phyloP scores from a whole-genome alignment of 2,113 vertebrate genomes.

The Callaeas wilsoni region DNA sequence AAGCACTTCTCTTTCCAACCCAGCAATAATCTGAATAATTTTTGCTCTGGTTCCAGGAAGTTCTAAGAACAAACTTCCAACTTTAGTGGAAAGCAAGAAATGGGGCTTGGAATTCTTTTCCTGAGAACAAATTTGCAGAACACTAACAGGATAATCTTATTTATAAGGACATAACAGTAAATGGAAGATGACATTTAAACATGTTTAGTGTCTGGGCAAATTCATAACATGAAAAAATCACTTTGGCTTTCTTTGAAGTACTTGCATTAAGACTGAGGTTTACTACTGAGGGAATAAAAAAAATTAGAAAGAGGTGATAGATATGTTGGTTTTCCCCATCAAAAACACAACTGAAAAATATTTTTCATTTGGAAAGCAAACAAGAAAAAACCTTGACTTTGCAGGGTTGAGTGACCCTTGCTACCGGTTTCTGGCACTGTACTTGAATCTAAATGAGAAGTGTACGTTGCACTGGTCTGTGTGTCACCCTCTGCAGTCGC shows the following conservation, averaged over 20 bases:
- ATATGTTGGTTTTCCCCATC: not conserved
- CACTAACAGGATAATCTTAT: not conserved
- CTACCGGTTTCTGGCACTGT: not conserved
- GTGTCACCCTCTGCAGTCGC: not conserved
- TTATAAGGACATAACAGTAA: not conserved
- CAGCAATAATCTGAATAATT: not conserved
- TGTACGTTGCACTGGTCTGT: not conserved
- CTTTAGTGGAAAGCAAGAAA: not conserved
- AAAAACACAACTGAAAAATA: not conserved
- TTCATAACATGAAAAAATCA: not conserved
- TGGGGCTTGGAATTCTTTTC: not conserved
- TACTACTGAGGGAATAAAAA: not conserved
- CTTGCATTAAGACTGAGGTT: not conserved
- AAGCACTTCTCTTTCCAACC: not conserved
- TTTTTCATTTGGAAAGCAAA: not conserved
- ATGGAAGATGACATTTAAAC: not conserved
- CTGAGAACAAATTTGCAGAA: not conserved
- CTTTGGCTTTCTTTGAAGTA: not conserved
- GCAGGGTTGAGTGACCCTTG: not conserved
- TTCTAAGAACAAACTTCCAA: not conserved
- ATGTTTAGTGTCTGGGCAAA: not conserved
- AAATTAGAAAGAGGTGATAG: not conserved
- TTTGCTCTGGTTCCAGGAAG: not conserved
- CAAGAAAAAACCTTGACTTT: not conserved
- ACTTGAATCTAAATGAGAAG: not conserved